Base-by-base conservation (phyloP, 2,113 vertebrate genomes). In the mouse (Mus musculus) region DNA sequence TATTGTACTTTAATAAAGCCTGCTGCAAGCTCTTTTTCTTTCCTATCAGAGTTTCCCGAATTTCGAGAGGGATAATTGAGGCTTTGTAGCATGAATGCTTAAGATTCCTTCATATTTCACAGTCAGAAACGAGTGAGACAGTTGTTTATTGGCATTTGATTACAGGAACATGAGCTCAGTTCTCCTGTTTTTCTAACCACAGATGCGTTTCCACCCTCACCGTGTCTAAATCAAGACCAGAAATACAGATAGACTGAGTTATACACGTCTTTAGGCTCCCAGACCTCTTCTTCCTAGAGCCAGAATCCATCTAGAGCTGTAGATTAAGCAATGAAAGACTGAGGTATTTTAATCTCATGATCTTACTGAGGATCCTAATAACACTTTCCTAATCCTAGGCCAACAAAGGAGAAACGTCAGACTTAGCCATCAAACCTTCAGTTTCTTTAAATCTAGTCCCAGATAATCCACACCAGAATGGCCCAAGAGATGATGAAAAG, bases 91-190 rank as follows among this genome's bases (percentile, higher is more conserved):
- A 90, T 81, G 90, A 97, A 95, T 81, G 42, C 16, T 93, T 96
- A 96, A 49, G 87, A 91, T 16, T 52, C 52, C 80, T 85, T 86
- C 59, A 72, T 84, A 88, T 56, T 73, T 59, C 52, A 87, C 54
- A 92, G 42, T 49, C 72, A 89, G 92, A 87, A 87, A 87, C 9
- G 11, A 73, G 28, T 33, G 28, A 90, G 75, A 61, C 3, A 6
- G 88, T 88, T 91, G 93, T 88, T 94, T 63, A 90, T 94, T 90
- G 94, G 82, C 71, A 72, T 89, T 85, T 88, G 91, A 86, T 95
- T 96, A 61, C 61, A 91, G 93, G 39, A 96, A 91, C 19, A 33
- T 28, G 33, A 94, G 54, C 39, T 90, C 73, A 52, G 0, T 87
- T 91, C 76, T 61, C 71, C 85, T 80, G 67, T 81, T 93, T 95